A percentile compares a stretch with the other conserved stretches of the same genome.
These are phyloP conservation scores for Loriculus beryllinus DNA, from an alignment of 2,797 vertebrate genomes.

Conservation along the genomic window DNA sequence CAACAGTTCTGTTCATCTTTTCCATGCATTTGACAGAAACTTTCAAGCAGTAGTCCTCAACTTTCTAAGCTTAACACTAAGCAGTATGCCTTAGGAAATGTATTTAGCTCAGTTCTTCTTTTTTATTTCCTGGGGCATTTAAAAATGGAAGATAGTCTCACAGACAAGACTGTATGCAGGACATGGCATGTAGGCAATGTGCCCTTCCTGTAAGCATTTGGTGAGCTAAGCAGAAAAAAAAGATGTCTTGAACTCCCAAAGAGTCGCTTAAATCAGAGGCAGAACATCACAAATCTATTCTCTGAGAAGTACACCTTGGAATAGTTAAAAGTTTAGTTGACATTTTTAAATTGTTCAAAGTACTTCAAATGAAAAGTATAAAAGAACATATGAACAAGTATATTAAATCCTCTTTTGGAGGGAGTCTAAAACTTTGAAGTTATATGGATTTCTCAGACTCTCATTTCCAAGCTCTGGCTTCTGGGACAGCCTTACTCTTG, in stretches of 20 bases:
- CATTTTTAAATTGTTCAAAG: not conserved
- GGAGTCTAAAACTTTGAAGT: not conserved
- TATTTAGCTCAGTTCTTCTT: not conserved
- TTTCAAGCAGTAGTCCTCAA: not conserved
- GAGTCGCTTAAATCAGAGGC: not conserved
- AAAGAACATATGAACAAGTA: not conserved
- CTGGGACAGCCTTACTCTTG: not conserved
- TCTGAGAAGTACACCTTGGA: not conserved
- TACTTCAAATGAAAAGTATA: not conserved
- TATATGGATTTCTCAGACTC: not conserved
- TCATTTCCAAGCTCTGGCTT: not conserved
- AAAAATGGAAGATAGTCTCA: not conserved
- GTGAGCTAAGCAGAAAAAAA: not conserved
- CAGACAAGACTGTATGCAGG: not conserved
- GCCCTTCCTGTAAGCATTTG: not conserved
- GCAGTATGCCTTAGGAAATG: not conserved
- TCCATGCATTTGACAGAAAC: not conserved
- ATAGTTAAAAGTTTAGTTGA: not conserved
- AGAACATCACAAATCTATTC: not conserved
- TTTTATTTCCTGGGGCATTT: not conserved
- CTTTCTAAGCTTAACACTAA: not conserved
- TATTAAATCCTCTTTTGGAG: not conserved
- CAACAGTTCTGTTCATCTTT: not conserved
- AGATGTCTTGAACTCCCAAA: not conserved
- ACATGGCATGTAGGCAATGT: not conserved